These are phyloP conservation scores for Tupiocoris notatus DNA, from an alignment of 2,888 invertebrate genomes.

Conservation along the genomic window DNA sequence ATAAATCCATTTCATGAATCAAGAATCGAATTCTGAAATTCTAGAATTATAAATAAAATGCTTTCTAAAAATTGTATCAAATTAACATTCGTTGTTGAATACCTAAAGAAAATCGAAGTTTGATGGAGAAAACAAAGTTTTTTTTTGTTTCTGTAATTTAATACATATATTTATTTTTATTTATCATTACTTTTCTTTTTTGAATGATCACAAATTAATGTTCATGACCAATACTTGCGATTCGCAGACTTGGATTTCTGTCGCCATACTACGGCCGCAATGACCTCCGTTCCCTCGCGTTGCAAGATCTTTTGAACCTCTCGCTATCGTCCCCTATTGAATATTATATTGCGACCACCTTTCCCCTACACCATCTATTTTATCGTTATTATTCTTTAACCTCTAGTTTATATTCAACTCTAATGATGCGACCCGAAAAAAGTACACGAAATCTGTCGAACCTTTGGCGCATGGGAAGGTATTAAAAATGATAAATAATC, in stretches of 20 bases:
- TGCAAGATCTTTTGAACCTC: neutral
- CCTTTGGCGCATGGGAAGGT: too few species aligned
- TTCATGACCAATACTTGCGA: neutral
- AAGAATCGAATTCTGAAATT: too few species aligned
- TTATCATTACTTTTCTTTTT: neutral
- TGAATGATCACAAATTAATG: neutral
- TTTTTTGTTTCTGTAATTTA: neutral
- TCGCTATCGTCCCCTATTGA: neutral
- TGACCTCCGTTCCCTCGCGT: neutral
- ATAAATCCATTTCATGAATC: too few species aligned
- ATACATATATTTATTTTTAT: too few species aligned
- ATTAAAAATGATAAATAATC: too few species aligned
- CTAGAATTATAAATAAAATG: too few species aligned
- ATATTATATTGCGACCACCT: conserved; percentile 1
- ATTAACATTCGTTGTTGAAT: too few species aligned
- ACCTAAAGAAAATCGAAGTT: too few species aligned
- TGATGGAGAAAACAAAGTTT: too few species aligned
- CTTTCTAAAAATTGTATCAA: too few species aligned
- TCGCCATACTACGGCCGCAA: neutral
- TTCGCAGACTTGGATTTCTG: neutral
- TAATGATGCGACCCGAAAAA: conserved; percentile 2
- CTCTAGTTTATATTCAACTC: neutral
- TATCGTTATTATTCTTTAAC: neutral
- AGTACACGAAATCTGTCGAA: too few species aligned
- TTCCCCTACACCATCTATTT: neutral